Percentiles rank a stretch among this genome's conserved stretches.
Evolutionary conservation across 1,140 invertebrate genomes (phyloP).

Genomic region (Zaprionus lachaisei): DNA sequence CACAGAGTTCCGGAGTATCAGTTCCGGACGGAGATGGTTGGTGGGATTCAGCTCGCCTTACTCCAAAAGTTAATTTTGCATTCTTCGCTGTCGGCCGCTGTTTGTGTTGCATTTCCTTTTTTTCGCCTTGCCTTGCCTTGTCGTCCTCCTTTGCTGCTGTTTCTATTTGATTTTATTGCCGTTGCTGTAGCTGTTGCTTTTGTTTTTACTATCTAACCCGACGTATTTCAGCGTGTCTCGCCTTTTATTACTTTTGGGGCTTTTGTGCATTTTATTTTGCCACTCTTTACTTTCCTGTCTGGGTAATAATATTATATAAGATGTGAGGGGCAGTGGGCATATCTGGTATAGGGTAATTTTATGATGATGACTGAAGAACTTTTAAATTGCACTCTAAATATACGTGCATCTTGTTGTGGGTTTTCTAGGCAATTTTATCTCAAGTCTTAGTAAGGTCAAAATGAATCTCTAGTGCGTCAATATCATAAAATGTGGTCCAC

Average conservation of each 20-base stretch:
- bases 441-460: neutral
- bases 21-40: slow-evolving; percentile 12
- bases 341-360: neutral
- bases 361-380: slow-evolving; percentile 16
- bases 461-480: neutral
- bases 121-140: neutral
- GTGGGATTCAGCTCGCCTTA: neutral
- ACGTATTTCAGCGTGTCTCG: slow-evolving; percentile 17
- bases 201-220: slow-evolving; percentile 34
- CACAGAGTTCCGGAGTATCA: slow-evolving; percentile 30
- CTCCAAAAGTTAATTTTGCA: slow-evolving; percentile 68
- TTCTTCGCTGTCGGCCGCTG: slow-evolving; percentile 53
- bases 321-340: neutral
- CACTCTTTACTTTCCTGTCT: slow-evolving; percentile 3
- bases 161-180: slow-evolving; percentile 75
- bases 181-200: slow-evolving; percentile 30
- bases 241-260: slow-evolving; percentile 48
- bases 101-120: slow-evolving; percentile 26
- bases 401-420: neutral
- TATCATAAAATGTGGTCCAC: neutral
- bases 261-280: slow-evolving; percentile 31
- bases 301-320: slow-evolving; percentile 24
- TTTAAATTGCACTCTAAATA: slow-evolving; percentile 5
- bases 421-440: neutral
- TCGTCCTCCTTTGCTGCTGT: slow-evolving; percentile 21